These are phyloP conservation scores for Malachius bipustulatus DNA, from an alignment of 2,888 invertebrate species.

Conservation along the genomic window DNA sequence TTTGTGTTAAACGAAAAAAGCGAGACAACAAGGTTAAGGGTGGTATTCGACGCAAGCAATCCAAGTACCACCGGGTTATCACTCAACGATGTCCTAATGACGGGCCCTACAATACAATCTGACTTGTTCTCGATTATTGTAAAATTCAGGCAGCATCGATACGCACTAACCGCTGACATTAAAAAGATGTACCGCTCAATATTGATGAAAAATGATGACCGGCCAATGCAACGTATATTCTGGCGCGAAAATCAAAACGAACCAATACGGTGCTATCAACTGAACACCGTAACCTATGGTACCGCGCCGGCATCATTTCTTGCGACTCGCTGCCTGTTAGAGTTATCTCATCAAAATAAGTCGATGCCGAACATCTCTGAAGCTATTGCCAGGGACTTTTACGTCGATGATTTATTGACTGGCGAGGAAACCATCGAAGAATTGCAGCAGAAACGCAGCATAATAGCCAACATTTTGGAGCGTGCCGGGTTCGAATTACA, in stretches of 20 bases:
- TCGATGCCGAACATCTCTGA: conserved; percentile 7
- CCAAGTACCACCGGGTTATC: conserved; percentile 8
- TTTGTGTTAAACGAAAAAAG: conserved; percentile 9
- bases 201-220: conserved; percentile 4
- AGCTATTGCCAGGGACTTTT: conserved; percentile 12
- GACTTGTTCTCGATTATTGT: conserved; percentile 12
- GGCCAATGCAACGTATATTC: conserved; percentile 10
- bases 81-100: conserved; percentile 10
- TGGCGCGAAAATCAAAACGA: conserved; percentile 10
- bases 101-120: conserved; percentile 12
- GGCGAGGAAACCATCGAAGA: conserved; percentile 8
- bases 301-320: conserved; percentile 14
- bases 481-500: too few relatives aligned
- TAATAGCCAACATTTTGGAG: too few relatives aligned
- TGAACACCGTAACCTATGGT: conserved; percentile 16
- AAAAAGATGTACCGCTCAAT: conserved; percentile 13
- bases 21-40: conserved; percentile 10
- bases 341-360: conserved; percentile 8
- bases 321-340: conserved; percentile 10
- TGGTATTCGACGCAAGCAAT: conserved; percentile 11
- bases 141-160: conserved; percentile 10
- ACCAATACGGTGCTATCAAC: conserved; percentile 11
- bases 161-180: conserved; percentile 12
- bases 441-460: too few relatives aligned
- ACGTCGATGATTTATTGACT: conserved; percentile 13